phyloP scores from a whole-genome alignment of 2,797 vertebrate genomes.

The Diglossa cyanea region DNA sequence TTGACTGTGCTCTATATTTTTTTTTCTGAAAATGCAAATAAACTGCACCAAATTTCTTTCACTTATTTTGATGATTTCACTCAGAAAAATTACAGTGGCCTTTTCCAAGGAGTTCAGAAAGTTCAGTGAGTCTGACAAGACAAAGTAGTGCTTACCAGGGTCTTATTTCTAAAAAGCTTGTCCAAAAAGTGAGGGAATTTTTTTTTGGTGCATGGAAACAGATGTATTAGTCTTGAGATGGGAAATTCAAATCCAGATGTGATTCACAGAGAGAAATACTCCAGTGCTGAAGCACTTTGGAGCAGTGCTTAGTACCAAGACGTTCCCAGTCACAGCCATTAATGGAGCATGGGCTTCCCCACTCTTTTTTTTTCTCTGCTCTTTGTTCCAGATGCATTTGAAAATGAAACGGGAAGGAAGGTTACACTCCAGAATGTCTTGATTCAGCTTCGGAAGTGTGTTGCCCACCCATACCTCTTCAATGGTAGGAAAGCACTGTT shows the following conservation, averaged over 20 bases:
- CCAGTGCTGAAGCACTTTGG: not conserved
- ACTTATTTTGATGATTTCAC: not conserved
- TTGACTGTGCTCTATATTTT: not conserved
- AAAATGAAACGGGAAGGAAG: conserved; percentile 77
- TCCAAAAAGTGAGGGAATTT: not conserved
- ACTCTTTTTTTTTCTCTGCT: not conserved
- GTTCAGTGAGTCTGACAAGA: not conserved
- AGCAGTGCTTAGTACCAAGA: not conserved
- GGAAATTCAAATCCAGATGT: not conserved
- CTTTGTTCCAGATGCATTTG: conserved; percentile 85
- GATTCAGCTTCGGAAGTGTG: conserved; percentile 91
- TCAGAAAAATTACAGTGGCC: not conserved
- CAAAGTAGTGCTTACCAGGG: not conserved
- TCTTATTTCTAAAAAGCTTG: not conserved
- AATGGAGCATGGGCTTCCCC: not conserved
- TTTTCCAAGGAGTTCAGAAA: not conserved
- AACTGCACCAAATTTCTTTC: not conserved
- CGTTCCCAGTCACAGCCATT: not conserved
- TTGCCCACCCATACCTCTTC: conserved; percentile 91
- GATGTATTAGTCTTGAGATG: not conserved
- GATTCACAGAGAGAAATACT: not conserved
- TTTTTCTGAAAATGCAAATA: not conserved
- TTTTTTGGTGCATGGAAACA: not conserved
- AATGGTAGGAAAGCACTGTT: conserved; percentile 77
- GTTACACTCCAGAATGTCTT: conserved; percentile 86